A percentile compares a stretch with the other conserved stretches of the same genome.
These are phyloP conservation scores for Melanotaenia boesemani DNA, from an alignment of 2,797 vertebrate genomes.

Conservation along the genomic window DNA sequence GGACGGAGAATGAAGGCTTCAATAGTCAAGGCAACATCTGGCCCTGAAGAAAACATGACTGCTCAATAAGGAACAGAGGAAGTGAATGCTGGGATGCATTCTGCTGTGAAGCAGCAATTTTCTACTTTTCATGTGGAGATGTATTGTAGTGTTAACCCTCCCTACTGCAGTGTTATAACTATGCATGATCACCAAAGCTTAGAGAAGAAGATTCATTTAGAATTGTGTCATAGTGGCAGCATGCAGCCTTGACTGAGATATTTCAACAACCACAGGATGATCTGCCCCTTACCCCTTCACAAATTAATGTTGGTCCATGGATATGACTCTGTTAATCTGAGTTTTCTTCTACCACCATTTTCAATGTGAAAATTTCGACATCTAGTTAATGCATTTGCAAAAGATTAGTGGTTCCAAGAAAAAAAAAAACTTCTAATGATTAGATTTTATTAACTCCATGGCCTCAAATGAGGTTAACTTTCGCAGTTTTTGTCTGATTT, in stretches of 20 bases:
- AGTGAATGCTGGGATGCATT: constrained; percentile 1
- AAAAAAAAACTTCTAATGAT: background rate
- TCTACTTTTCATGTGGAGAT: background rate
- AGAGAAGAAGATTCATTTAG: background rate
- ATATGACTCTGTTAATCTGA: no score
- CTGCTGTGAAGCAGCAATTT: constrained; percentile 2
- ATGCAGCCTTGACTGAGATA: no score
- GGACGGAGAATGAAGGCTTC: constrained; percentile 52
- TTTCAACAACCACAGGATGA: background rate
- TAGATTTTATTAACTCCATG: background rate
- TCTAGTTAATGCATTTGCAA: background rate
- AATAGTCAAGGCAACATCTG: constrained; percentile 57
- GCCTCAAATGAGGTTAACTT: background rate
- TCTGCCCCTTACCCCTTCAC: background rate
- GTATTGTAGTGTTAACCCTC: background rate
- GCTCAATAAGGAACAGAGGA: constrained; percentile 36
- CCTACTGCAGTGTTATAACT: background rate
- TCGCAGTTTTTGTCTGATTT: background rate
- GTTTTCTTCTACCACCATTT: no score
- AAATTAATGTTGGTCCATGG: no score
- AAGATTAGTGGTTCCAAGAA: no score
- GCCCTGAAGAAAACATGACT: constrained; percentile 25
- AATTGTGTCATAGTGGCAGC: background rate
- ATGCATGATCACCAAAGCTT: background rate
- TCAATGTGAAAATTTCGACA: background rate